Evolutionary conservation across 2,797 vertebrate species (phyloP), one percentile per base, ranked within the genome.

Genomic region (Anabas testudineus): DNA sequence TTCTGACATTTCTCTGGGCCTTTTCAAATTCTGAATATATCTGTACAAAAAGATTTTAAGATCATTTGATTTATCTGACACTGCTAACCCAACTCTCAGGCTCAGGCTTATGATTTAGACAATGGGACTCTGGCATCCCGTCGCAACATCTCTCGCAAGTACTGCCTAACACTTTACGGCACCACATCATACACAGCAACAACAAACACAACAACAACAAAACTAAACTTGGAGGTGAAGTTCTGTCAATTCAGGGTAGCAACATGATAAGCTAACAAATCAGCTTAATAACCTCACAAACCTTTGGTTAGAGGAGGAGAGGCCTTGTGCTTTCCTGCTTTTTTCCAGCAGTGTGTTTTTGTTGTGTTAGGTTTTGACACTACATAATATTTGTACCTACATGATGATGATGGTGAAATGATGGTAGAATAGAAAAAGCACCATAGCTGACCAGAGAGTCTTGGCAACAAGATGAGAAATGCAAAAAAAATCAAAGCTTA

Each of bases 1-100:
- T 37, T 66, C 58, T 79, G 65, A 66, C 68, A 79, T 74, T 85
- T 76, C 32, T 61, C 58, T 43, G 60, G 39, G 28, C 54, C 56
- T 56, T 57, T 76, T 82, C 58, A 61, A 69, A 42, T 78, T 82
- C 51, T 63, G 13, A 74, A 45, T 66, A 30, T 64, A 48, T 67
- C n/a, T 59, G 10, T 18, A 47, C 30, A 65, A 66, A 68, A 59
- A n/a, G 21, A 42, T 46, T 49, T 45, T 18, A 51, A 39, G 32
- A 65, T 30, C 24, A 36, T 37, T 36, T 26, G 9, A 59, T 53
- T 67, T 26, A 59, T 51, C 19, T 16, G 3, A 16, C 4, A 9
- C 36, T n/a, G n/a, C n/a, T n/a, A n/a, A n/a, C n/a, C n/a, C 19
- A 34, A 46, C 26, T 51, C n/a, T 12, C 30, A 45, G 51, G 8